These are phyloP conservation scores for Polyodon spathula DNA, from an alignment of 2,113 vertebrate species.

Conservation along the genomic window DNA sequence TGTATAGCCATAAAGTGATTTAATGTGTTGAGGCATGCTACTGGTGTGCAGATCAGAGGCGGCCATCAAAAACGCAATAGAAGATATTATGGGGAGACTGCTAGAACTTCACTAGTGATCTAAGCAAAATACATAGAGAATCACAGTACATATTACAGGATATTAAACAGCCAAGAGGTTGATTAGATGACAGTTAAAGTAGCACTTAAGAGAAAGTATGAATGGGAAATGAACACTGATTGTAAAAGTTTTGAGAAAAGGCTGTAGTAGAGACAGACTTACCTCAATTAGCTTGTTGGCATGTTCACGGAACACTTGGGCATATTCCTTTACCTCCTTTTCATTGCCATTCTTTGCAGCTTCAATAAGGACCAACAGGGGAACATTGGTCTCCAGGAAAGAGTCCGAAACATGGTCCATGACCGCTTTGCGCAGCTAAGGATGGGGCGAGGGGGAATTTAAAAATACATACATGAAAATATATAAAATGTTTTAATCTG, in stretches of 20 bases:
- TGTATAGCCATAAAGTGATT: too few relatives aligned
- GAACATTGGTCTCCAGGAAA: slow-evolving; percentile 98
- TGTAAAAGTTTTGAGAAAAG: neutral
- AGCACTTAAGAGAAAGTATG: neutral
- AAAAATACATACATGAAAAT: too few relatives aligned
- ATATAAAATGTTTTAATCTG: too few relatives aligned
- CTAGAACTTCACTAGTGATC: too few relatives aligned
- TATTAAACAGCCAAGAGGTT: too few relatives aligned
- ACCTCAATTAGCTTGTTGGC: slow-evolving; percentile 97
- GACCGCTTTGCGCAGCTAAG: slow-evolving; percentile 92
- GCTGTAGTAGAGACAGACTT: slow-evolving; percentile 35
- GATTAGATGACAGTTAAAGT: too few relatives aligned
- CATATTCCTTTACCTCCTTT: slow-evolving; percentile 96
- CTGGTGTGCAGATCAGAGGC: neutral
- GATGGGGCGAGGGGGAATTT: slow-evolving; percentile 16
- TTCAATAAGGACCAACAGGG: slow-evolving; percentile 93
- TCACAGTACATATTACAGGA: too few relatives aligned
- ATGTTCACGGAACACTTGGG: slow-evolving; percentile 93
- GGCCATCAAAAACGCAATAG: too few relatives aligned
- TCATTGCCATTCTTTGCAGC: slow-evolving; percentile 97
- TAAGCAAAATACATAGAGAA: too few relatives aligned
- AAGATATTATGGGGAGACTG: too few relatives aligned
- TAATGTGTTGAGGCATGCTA: too few relatives aligned
- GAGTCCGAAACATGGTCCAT: slow-evolving; percentile 99
- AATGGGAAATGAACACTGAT: neutral